Evolutionary conservation across 2,797 vertebrate species (phyloP).

Genomic region (Enteromius trimaculatus): DNA sequence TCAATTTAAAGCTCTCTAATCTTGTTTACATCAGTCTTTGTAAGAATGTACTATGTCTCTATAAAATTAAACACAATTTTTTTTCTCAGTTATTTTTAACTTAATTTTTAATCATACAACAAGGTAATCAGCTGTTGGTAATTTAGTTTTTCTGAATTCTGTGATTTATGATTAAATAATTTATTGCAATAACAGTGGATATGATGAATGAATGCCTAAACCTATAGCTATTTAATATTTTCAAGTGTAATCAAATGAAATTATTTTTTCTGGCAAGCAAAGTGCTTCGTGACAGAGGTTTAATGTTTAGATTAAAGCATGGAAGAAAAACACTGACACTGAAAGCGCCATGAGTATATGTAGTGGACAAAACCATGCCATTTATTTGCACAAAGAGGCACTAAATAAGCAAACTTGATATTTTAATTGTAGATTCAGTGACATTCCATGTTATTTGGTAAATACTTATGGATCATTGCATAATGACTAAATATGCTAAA

Average conservation of each 20-base stretch:
- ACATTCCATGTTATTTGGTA: neutral
- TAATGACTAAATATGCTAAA: neutral
- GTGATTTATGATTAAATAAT: neutral
- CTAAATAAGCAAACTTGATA: neutral
- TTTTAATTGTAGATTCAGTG: neutral
- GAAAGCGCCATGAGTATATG: neutral
- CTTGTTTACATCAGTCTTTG: neutral
- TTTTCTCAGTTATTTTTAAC: too few relatives aligned
- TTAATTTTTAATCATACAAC: neutral
- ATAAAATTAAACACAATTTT: neutral
- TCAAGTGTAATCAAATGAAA: neutral
- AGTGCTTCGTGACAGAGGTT: neutral
- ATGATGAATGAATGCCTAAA: neutral
- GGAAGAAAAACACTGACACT: neutral
- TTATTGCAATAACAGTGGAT: neutral
- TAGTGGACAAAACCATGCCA: neutral
- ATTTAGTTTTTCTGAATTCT: neutral
- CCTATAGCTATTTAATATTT: neutral
- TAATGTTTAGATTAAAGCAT: neutral
- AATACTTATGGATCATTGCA: neutral
- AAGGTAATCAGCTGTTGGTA: neutral
- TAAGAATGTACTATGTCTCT: neutral
- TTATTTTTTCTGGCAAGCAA: neutral
- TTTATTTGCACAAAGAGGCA: neutral
- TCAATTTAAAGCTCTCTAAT: neutral